Evolutionary conservation across 2,113 vertebrate genomes (phyloP).

Genomic region (Malaclemys terrapin): DNA sequence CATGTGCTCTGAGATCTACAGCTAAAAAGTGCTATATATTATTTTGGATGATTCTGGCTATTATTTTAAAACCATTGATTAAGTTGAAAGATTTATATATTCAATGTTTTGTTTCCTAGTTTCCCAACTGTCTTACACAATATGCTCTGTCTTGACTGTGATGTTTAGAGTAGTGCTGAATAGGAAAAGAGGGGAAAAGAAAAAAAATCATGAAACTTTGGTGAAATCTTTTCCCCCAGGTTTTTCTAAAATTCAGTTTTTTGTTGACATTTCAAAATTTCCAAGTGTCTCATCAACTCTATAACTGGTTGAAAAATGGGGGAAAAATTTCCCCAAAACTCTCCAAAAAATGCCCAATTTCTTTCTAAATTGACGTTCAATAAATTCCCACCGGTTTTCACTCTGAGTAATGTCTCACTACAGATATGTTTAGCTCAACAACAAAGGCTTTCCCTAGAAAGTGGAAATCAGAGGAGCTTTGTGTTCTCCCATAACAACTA

Average conservation of each 20-base stretch:
- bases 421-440: background rate
- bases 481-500: background rate
- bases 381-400: fast-evolving
- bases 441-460: background rate
- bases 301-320: background rate
- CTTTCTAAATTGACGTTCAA: background rate
- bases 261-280: background rate
- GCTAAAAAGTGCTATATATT: background rate
- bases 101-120: background rate
- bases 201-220: background rate
- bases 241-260: background rate
- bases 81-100: background rate
- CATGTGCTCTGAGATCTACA: background rate
- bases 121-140: background rate
- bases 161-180: background rate
- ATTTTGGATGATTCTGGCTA: background rate
- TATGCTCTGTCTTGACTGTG: background rate
- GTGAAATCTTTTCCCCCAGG: background rate
- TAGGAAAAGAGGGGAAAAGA: background rate
- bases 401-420: background rate
- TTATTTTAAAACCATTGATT: background rate
- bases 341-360: background rate
- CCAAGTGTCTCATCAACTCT: background rate
- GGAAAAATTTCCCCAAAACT: background rate
- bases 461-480: background rate